These are phyloP conservation scores for Macrosteles quadrilineatus DNA, from an alignment of 1,140 invertebrate genomes.

Conservation along the genomic window DNA sequence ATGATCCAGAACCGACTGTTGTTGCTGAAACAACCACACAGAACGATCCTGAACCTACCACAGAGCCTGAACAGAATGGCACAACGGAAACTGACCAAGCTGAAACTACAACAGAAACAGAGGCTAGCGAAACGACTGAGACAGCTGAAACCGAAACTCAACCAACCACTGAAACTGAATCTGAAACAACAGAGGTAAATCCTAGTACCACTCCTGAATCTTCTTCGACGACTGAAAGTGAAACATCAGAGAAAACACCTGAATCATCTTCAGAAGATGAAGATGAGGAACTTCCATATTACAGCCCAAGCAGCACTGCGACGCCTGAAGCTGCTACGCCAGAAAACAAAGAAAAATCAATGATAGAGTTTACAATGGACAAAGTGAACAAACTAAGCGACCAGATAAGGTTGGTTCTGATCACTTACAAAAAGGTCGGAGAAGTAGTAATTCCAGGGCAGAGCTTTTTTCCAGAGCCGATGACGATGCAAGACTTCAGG, in stretches of 20 bases:
- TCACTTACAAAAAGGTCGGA: conserved; percentile 79
- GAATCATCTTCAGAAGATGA: neutral
- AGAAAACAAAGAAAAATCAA: neutral
- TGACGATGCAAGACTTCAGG: conserved; percentile 73
- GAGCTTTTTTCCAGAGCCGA: conserved; percentile 70
- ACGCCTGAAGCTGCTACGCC: neutral
- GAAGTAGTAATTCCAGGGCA: conserved; percentile 73
- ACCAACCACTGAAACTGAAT: too few species aligned
- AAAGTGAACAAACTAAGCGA: conserved; percentile 40
- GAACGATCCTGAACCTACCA: neutral
- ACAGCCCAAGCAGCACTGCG: neutral
- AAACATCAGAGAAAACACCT: neutral
- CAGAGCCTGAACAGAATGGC: neutral
- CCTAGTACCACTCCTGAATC: too few species aligned
- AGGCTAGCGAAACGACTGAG: neutral
- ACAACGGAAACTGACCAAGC: neutral
- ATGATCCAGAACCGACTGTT: neutral
- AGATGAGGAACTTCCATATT: neutral
- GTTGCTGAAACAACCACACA: neutral
- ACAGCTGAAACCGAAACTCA: too few species aligned
- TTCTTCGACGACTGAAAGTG: neutral
- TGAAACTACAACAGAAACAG: neutral
- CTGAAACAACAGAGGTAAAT: too few species aligned
- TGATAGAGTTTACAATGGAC: neutral
- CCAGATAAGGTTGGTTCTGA: conserved; percentile 67